phyloP scores from a whole-genome alignment of 2,888 invertebrate species.

The Unio delphinus region DNA sequence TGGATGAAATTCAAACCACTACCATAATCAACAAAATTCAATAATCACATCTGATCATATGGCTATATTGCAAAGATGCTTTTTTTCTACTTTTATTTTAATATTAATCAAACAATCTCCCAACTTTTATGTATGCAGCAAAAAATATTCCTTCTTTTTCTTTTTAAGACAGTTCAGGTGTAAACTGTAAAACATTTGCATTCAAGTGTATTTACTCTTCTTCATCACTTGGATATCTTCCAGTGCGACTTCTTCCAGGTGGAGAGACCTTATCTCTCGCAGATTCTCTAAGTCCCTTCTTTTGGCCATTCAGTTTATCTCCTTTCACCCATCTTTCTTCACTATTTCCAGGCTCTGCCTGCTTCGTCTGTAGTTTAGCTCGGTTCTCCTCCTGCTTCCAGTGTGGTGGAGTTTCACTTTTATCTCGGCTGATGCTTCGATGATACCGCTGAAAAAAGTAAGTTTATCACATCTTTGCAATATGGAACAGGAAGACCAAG shows the following conservation, averaged over 20 bases:
- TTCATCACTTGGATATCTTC: conserved; percentile 6
- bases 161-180: not conserved
- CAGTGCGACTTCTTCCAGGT: conserved; percentile 2
- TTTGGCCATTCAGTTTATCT: conserved; percentile 16
- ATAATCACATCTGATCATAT: too few relatives aligned
- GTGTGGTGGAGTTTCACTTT: conserved; percentile 93
- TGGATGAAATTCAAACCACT: too few relatives aligned
- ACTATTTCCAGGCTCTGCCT: conserved; percentile 16
- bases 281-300: conserved; percentile 11
- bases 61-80: too few relatives aligned
- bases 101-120: too few relatives aligned
- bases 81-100: too few relatives aligned
- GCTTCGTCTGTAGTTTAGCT: conserved; percentile 8
- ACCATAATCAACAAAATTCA: too few relatives aligned
- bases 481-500: too few relatives aligned
- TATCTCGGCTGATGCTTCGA: conserved; percentile 29
- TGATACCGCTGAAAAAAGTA: conserved; percentile 18
- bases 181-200: not conserved
- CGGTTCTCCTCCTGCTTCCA: conserved; percentile 78
- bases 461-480: too few relatives aligned
- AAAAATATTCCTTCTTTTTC: not conserved
- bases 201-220: conserved; percentile 1
- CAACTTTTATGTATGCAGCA: too few relatives aligned
- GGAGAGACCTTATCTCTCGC: conserved; percentile 7
- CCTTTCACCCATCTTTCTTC: conserved; percentile 35